phyloP scores from a whole-genome alignment of 2,797 vertebrate species.

The Emys orbicularis region DNA sequence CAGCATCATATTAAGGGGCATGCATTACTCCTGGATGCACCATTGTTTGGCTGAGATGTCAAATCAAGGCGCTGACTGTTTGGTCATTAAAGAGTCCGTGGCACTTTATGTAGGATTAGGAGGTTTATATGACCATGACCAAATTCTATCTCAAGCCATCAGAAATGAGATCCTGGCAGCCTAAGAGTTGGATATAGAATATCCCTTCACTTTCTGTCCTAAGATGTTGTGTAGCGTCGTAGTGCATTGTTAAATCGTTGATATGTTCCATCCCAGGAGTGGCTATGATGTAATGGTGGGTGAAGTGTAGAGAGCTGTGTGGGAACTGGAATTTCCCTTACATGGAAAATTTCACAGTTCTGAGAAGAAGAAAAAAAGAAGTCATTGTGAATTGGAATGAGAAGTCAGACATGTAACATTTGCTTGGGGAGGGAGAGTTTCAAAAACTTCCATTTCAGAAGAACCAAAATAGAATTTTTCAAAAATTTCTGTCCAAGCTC shows the following conservation, averaged over 20 bases:
- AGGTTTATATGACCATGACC: neutral
- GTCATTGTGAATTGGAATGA: neutral
- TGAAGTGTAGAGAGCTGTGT: neutral
- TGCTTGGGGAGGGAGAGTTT: neutral
- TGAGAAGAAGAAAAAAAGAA: neutral
- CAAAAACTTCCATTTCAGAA: neutral
- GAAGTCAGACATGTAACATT: neutral
- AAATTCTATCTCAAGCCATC: neutral
- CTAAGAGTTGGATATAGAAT: neutral
- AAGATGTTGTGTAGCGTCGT: neutral
- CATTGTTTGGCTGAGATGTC: neutral
- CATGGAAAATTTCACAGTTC: neutral
- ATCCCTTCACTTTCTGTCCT: neutral
- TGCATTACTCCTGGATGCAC: neutral
- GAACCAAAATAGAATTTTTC: neutral
- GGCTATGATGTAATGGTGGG: neutral
- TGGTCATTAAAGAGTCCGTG: neutral
- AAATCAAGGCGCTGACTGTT: neutral
- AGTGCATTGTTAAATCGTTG: neutral
- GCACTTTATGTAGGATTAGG: neutral
- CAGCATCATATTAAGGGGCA: neutral
- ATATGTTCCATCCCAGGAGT: accelerated
- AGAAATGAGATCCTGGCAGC: neutral
- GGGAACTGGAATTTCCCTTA: neutral
- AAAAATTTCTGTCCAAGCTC: neutral